phyloP scores from a whole-genome alignment of 2,797 vertebrate species.

The Sus cebifrons region DNA sequence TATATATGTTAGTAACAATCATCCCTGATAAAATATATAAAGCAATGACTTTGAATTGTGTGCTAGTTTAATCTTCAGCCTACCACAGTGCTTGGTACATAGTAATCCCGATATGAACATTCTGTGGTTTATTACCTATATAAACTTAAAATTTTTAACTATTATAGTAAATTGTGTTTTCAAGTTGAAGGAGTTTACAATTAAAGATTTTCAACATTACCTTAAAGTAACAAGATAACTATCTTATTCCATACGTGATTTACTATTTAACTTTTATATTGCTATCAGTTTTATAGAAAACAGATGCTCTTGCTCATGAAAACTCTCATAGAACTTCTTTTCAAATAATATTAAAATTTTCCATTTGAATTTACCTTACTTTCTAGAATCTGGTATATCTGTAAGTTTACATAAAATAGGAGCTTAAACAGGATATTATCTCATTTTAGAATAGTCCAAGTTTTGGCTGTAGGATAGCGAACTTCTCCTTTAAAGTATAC shows the following conservation, averaged over 20 bases:
- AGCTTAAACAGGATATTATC: background rate
- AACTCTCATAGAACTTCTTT: background rate
- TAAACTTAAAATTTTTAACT: background rate
- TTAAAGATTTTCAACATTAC: background rate
- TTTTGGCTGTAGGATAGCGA: background rate
- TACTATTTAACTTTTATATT: background rate
- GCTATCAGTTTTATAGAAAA: background rate
- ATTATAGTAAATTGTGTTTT: slow-evolving; percentile 10
- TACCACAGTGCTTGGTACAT: background rate
- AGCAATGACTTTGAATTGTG: background rate
- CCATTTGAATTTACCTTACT: background rate
- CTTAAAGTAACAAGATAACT: background rate
- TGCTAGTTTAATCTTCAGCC: background rate
- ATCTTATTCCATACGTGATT: slow-evolving; percentile 4
- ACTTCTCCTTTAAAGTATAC: background rate
- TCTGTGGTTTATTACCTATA: background rate
- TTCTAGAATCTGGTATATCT: background rate
- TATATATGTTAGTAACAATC: background rate
- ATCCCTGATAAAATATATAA: background rate
- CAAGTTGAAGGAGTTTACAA: background rate
- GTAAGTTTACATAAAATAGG: background rate
- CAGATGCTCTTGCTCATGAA: background rate
- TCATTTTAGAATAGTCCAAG: background rate
- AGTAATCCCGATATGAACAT: background rate
- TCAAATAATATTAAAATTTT: background rate